A percentile compares a stretch with the other conserved stretches of the same genome.
phyloP scores from a whole-genome alignment of 2,888 invertebrate genomes.

The Idaea aversata region DNA sequence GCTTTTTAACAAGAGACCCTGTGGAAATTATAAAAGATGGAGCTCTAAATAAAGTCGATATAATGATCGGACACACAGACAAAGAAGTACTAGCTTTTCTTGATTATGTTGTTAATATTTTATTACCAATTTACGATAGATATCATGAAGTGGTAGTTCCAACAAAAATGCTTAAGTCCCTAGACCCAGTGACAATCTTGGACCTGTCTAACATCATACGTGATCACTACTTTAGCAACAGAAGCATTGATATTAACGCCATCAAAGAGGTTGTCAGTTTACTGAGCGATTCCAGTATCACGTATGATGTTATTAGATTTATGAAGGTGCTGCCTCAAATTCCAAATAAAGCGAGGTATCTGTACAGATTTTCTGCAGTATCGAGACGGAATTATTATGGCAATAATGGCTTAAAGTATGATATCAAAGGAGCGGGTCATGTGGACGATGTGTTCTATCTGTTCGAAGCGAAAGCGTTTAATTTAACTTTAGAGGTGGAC shows the following conservation, averaged over 20 bases:
- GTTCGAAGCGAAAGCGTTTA: slow-evolving; percentile 35
- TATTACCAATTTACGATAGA: slow-evolving; percentile 24
- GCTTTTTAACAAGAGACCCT: slow-evolving; percentile 33
- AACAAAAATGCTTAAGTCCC: slow-evolving; percentile 30
- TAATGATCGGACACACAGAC: slow-evolving; percentile 84
- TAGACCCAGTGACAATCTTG: slow-evolving; percentile 26
- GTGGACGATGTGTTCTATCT: slow-evolving; percentile 52
- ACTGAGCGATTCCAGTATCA: slow-evolving; percentile 27
- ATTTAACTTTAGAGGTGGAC: slow-evolving; percentile 33
- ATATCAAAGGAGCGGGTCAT: slow-evolving; percentile 37
- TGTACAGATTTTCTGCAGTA: slow-evolving; percentile 38
- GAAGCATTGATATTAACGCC: slow-evolving; percentile 24
- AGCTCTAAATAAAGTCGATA: slow-evolving; percentile 69
- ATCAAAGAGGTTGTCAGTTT: slow-evolving; percentile 32
- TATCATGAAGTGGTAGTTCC: slow-evolving; percentile 36
- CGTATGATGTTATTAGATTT: slow-evolving; percentile 34
- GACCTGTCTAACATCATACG: slow-evolving; percentile 31
- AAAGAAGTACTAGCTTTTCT: slow-evolving; percentile 77
- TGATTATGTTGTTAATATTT: slow-evolving; percentile 7
- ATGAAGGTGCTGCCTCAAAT: slow-evolving; percentile 23
- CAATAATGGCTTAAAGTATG: slow-evolving; percentile 32
- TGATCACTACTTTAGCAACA: slow-evolving; percentile 34
- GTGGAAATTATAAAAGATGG: slow-evolving; percentile 45
- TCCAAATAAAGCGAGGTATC: slow-evolving; percentile 28
- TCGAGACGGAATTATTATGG: slow-evolving; percentile 43